Conservation (phyloP, 2,888 invertebrate genomes). For the Atethmia centrago region DNA sequence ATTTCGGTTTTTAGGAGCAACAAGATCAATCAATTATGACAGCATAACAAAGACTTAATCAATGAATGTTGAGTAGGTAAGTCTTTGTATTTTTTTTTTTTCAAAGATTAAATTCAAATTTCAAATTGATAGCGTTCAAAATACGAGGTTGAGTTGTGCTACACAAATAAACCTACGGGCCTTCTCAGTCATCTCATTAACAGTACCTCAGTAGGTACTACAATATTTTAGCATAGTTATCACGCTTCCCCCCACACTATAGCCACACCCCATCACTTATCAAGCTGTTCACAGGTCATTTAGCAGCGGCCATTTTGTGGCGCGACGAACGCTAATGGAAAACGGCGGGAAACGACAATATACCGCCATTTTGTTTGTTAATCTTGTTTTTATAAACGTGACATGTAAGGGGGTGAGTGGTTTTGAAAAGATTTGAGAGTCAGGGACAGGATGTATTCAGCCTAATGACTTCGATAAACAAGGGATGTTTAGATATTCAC, state of each 20-base stretch:
- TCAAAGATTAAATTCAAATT: too few relatives aligned
- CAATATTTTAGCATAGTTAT: slow-evolving; percentile 11
- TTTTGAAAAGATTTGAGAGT: slow-evolving; percentile 40
- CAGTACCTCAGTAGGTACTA: not conserved
- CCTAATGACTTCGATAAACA: slow-evolving; percentile 27
- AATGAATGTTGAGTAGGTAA: not conserved
- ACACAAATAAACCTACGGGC: not conserved
- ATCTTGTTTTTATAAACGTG: slow-evolving; percentile 62
- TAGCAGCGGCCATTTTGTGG: slow-evolving; percentile 65
- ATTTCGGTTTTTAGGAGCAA: not conserved
- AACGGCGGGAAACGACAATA: slow-evolving; percentile 72
- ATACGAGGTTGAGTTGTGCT: not conserved
- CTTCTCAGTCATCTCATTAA: not conserved
- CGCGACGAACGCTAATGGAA: slow-evolving; percentile 70
- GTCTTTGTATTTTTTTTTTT: too few relatives aligned
- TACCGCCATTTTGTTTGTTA: slow-evolving; percentile 66
- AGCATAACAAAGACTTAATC: not conserved
- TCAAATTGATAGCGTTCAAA: too few relatives aligned
- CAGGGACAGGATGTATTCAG: slow-evolving; percentile 45
- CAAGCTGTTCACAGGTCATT: slow-evolving; percentile 78
- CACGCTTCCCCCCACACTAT: slow-evolving; percentile 40
- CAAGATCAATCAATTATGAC: not conserved
- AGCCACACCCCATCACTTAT: slow-evolving; percentile 68
- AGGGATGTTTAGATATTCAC: slow-evolving; percentile 3
- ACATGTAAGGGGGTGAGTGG: slow-evolving; percentile 45